phyloP scores from a whole-genome alignment of 2,113 vertebrate species.

The Tachuris rubrigastra region DNA sequence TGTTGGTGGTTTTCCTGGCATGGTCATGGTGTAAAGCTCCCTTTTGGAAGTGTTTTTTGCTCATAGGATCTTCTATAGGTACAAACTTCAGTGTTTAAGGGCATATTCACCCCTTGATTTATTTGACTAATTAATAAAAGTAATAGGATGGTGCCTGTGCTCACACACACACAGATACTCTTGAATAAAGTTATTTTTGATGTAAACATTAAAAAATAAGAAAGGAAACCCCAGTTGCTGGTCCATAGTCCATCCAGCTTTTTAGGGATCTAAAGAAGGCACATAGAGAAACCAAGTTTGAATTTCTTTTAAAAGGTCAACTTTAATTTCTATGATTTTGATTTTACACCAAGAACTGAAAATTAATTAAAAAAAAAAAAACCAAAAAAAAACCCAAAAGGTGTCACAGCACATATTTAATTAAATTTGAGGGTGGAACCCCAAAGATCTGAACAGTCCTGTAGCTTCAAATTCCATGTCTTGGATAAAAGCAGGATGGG shows the following conservation, averaged over 20 bases:
- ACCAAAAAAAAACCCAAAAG: background rate
- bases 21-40: background rate
- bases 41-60: background rate
- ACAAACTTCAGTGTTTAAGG: background rate
- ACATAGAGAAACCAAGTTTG: background rate
- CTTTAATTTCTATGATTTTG: background rate
- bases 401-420: background rate
- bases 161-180: background rate
- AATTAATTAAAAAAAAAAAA: background rate
- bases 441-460: background rate
- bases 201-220: background rate
- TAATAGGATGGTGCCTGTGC: background rate
- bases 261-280: background rate
- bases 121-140: background rate
- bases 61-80: background rate
- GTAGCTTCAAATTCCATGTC: background rate
- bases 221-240: background rate
- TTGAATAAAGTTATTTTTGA: background rate
- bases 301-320: background rate
- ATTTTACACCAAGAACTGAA: background rate
- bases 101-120: background rate
- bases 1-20: fast-evolving
- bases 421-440: background rate
- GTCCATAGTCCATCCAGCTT: background rate
- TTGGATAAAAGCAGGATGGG: constrained; percentile 2